Percentiles rank a stretch among this genome's conserved stretches.
These are phyloP conservation scores for Melanotus villosus DNA, from an alignment of 2,888 invertebrate species.

Conservation along the genomic window DNA sequence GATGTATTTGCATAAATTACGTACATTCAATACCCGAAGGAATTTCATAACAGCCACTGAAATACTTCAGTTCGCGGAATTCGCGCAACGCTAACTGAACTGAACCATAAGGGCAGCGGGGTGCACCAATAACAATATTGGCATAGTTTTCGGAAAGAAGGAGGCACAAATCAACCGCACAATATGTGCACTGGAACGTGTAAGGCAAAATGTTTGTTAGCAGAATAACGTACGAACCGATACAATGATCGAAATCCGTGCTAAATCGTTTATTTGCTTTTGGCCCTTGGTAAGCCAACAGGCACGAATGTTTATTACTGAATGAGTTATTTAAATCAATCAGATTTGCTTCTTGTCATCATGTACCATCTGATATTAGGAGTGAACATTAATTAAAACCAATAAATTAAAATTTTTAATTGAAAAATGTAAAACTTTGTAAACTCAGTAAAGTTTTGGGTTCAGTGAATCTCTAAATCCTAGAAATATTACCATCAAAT, in stretches of 20 bases:
- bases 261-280: constrained; percentile 9
- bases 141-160: constrained; percentile 40
- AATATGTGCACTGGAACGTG: constrained; percentile 44
- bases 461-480: no score
- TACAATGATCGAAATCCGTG: neutral
- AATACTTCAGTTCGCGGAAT: constrained; percentile 38
- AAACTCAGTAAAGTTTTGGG: no score
- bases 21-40: constrained; percentile 39
- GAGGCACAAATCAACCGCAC: constrained; percentile 45
- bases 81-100: constrained; percentile 17
- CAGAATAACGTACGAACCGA: no score
- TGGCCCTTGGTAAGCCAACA: neutral
- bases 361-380: no score
- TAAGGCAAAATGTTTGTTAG: constrained; percentile 32
- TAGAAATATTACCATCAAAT: no score
- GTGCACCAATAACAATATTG: constrained; percentile 46
- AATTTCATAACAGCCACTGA: constrained; percentile 43
- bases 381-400: no score
- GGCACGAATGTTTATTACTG: neutral
- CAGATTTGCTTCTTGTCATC: no score
- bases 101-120: constrained; percentile 25
- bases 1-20: constrained; percentile 44
- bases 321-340: constrained; percentile 11
- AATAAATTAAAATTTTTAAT: no score
- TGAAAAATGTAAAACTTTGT: no score